phyloP scores from a whole-genome alignment of 2,888 invertebrate species.

The Spilarctia lutea region DNA sequence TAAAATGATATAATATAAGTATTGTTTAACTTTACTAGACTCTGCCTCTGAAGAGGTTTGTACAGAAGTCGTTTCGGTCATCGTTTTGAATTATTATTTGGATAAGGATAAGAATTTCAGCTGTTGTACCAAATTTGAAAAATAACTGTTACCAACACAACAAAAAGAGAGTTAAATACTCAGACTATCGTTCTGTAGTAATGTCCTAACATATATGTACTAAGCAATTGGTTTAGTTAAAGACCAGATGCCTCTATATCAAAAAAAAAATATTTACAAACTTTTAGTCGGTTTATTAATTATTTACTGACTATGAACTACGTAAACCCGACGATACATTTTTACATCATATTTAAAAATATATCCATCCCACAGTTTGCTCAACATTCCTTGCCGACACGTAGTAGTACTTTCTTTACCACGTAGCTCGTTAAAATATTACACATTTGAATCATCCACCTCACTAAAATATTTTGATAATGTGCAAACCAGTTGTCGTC shows the following conservation, averaged over 20 bases:
- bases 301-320: neutral
- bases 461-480: constrained; percentile 13
- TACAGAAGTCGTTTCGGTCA: no score
- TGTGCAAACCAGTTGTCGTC: constrained; percentile 17
- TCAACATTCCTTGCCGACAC: constrained; percentile 41
- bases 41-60: no score
- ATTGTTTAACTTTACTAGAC: no score
- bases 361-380: constrained; percentile 27
- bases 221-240: neutral
- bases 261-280: neutral
- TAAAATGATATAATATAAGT: no score
- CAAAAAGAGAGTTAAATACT: neutral
- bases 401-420: constrained; percentile 35
- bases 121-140: no score
- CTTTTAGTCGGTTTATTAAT: neutral
- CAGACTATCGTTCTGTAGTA: neutral
- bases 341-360: constrained; percentile 41
- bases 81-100: no score
- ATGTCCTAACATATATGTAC: neutral
- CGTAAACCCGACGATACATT: constrained; percentile 7
- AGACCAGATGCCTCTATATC: neutral
- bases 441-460: constrained; percentile 20
- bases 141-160: neutral
- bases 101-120: no score
- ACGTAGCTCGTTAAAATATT: constrained; percentile 32